Evolutionary conservation across 2,888 invertebrate species (phyloP), one percentile per base, ranked within the genome.

Genomic region (Ethmia dodecea): DNA sequence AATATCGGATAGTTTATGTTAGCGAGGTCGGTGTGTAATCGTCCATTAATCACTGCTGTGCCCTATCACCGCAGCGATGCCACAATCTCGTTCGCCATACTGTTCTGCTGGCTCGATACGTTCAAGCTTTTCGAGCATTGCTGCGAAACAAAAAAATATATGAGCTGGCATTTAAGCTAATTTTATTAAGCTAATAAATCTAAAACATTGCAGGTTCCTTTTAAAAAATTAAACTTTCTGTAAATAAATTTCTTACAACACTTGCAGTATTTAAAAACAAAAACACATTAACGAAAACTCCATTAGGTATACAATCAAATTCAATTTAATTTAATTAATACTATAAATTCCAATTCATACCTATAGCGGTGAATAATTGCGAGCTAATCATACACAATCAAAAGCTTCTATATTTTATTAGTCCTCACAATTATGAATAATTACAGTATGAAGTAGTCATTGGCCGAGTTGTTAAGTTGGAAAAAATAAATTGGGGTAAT

Each of bases 51-150:
- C 70, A 75, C 68, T 56, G 55, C 62, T 67, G 68, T 72, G 71
- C 66, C 69, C 74, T 86, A 87, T 87, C 87, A 87, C 86, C 87
- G 86, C 60, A 86, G 72, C 55, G 86, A 77, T 38, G 84, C 75
- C 54, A 76, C 72, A 62, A 87, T 84, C 76, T 87, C 87, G 71
- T 87, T 87, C 55, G 78, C 74, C 75, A 87, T 68, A 62, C 69
- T 78, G 74, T 87, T 86, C 65, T 86, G 84, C 63, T 86, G 83
- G 65, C 75, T 83, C 60, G 83, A 81, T 49, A 73, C 69, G 63
- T 84, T 87, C 67, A 78, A 60, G 63, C 73, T 81, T 75, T 86
- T 86, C 49, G 84, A 81, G 60, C 87, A 87, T 70, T 87, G 86
- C 87, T 87, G 83, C 53, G n/a, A 84, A 66, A 22, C n/a, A 39